Evolutionary conservation across 2,113 vertebrate species (phyloP), one percentile per base, ranked within the genome.

Genomic region (Ia io): DNA sequence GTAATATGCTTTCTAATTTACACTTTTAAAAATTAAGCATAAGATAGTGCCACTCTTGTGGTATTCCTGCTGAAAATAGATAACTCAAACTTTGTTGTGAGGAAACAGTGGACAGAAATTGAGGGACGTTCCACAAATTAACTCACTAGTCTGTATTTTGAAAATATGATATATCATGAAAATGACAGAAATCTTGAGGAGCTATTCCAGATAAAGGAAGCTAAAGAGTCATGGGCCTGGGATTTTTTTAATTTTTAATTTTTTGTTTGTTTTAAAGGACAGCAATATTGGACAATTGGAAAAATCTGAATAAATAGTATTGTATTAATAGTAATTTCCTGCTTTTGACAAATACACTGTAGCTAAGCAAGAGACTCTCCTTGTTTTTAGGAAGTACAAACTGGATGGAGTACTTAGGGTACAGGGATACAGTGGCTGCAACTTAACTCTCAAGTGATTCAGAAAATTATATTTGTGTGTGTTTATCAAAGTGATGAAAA

Each of bases 51-150:
- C 76, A 63, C 4, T 84, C 20, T 20, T 78, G 10, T 90, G 53
- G 2, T 92, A 59, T 70, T 95, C 71, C 25, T 94, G 42, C 47
- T 69, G 67, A 90, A 86, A 93, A 77, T 16, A 89, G 51, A n/a
- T 74, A 78, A 91, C 42, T 6, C 30, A 18, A 85, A 61, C 56
- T 28, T 79, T 92, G 22, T 56, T 82, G 25, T 85, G 73, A 94
- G 51, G 69, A 70, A 90, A 77, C 28, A 42, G 35, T 77, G 70
- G 89, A 92, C 25, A 71, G 49, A 79, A 71, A 37, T 80, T 93
- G 42, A 82, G 12, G n/a, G 49, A 63, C 18, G n/a, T 65, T 94
- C 12, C 90, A 59, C 13, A 84, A 83, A 88, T 77, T 47, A 86
- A 59, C 22, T 59, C 22, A 32, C 22, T 91, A 11, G 22, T 78